These are phyloP conservation scores for Okamejei kenojei DNA, from an alignment of 2,797 vertebrate genomes.

Conservation along the genomic window DNA sequence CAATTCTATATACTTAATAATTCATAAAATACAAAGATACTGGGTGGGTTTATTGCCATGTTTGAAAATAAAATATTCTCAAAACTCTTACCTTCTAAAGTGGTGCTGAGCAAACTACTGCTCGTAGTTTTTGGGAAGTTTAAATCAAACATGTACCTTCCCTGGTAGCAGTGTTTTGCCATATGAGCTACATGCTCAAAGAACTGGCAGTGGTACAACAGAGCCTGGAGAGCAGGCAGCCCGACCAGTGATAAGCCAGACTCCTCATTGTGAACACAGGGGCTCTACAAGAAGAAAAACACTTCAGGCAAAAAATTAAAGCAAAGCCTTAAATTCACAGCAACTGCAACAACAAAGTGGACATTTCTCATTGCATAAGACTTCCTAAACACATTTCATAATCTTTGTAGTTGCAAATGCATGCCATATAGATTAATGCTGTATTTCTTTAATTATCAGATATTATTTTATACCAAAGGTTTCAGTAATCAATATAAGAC, in stretches of 20 bases:
- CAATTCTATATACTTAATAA: no score
- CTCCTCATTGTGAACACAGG: constrained; percentile 83
- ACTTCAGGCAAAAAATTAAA: constrained; percentile 19
- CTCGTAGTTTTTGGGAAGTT: constrained; percentile 44
- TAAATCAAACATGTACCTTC: constrained; percentile 64
- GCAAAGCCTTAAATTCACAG: not conserved
- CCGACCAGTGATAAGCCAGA: constrained; percentile 75
- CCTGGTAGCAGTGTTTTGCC: constrained; percentile 69
- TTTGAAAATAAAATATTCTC: not conserved
- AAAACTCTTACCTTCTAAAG: constrained; percentile 23
- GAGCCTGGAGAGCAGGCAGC: constrained; percentile 75
- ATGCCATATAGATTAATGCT: not conserved
- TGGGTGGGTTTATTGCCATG: not conserved
- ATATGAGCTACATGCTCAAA: constrained; percentile 76
- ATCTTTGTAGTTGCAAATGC: not conserved
- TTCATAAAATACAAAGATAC: not conserved
- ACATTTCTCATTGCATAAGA: not conserved
- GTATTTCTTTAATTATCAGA: not conserved
- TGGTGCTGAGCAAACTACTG: constrained; percentile 23
- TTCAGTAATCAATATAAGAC: not conserved
- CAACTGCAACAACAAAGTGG: not conserved
- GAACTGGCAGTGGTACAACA: constrained; percentile 82
- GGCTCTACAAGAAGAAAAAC: constrained; percentile 60
- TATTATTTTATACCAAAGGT: not conserved
- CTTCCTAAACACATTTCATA: not conserved